A percentile compares a stretch with the other conserved stretches of the same genome.
Conservation (phyloP, 64 coral and sea anemone genomes). For the Orbicella faveolata region DNA sequence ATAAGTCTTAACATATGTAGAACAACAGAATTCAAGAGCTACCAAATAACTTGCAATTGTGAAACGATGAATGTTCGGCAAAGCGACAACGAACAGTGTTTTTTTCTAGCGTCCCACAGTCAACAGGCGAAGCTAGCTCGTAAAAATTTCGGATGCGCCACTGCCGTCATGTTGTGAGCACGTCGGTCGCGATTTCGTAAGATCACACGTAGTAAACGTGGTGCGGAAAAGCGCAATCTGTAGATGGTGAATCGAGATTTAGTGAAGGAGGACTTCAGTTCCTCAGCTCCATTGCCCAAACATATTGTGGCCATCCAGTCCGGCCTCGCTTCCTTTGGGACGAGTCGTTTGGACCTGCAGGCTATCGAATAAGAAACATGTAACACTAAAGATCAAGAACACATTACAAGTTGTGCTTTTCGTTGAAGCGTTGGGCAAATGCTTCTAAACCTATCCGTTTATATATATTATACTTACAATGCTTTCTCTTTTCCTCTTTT, state of each 20-base stretch:
- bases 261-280: slow-evolving; percentile 4
- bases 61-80: neutral
- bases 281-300: slow-evolving; percentile 87
- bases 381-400: neutral
- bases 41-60: neutral
- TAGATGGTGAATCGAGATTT: neutral
- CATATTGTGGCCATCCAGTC: slow-evolving; percentile 93
- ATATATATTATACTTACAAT: slow-evolving; percentile 48
- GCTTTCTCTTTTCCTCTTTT: slow-evolving; percentile 75
- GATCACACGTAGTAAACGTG: neutral
- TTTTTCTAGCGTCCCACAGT: neutral
- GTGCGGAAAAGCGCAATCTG: neutral
- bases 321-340: slow-evolving; percentile 81
- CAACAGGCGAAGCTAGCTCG: neutral
- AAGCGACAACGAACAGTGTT: neutral
- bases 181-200: neutral
- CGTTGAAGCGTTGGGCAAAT: neutral
- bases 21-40: neutral
- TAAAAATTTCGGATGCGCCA: neutral
- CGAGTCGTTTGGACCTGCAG: slow-evolving; percentile 51
- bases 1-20: neutral
- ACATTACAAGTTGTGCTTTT: neutral
- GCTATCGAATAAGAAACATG: neutral
- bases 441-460: neutral
- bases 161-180: neutral